Evolutionary conservation across 2,797 vertebrate species (phyloP).

Genomic region (Staurois parvus): DNA sequence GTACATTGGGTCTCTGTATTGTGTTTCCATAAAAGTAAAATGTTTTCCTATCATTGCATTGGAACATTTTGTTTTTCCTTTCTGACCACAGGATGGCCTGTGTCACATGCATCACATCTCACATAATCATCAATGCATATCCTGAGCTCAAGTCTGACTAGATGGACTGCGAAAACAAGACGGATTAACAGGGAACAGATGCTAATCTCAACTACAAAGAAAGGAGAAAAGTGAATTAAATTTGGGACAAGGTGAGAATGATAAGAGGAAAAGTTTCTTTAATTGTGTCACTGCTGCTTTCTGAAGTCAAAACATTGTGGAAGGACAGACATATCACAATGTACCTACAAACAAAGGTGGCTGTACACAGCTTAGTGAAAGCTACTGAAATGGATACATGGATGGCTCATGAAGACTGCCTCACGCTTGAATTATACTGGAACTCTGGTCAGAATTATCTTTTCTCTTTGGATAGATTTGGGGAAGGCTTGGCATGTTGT

Average conservation of each 20-base stretch:
- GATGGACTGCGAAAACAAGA: not conserved
- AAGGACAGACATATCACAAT: not conserved
- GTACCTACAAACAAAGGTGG: not conserved
- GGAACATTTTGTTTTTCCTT: not conserved
- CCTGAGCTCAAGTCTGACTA: not conserved
- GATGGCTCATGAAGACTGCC: no score
- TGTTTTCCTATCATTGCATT: not conserved
- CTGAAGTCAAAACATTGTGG: no score
- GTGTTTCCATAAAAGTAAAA: not conserved
- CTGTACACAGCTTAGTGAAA: no score
- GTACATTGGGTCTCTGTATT: not conserved
- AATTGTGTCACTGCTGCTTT: not conserved
- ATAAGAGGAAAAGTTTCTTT: not conserved
- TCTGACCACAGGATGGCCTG: not conserved
- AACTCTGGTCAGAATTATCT: no score
- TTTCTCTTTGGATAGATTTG: no score
- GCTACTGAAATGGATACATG: no score
- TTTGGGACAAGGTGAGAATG: slow-evolving; percentile 9
- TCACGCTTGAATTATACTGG: no score
- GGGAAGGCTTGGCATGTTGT: no score
- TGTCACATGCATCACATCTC: slow-evolving; percentile 1
- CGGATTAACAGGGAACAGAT: slow-evolving; percentile 4
- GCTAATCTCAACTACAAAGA: slow-evolving; percentile 7
- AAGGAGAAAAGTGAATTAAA: not conserved
- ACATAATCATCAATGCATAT: not conserved